Percentiles rank a stretch among this genome's conserved stretches.
Conservation (phyloP, 2,113 vertebrate genomes). For the Thinocorus orbignyianus region DNA sequence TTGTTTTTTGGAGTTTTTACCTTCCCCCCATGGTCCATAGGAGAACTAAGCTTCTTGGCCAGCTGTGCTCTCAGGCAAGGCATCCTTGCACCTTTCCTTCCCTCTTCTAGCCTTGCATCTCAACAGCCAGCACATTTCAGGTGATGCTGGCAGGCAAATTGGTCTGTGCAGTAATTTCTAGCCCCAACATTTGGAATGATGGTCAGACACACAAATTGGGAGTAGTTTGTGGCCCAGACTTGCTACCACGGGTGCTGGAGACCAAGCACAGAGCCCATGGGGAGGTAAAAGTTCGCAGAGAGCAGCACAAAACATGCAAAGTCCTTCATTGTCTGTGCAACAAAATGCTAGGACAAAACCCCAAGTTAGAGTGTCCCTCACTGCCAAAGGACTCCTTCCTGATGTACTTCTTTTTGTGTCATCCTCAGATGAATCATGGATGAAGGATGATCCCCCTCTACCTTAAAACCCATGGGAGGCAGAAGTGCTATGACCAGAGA, state of each 20-base stretch:
- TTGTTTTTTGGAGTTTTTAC: neutral
- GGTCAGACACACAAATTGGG: neutral
- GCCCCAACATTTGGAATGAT: neutral
- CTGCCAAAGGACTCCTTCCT: neutral
- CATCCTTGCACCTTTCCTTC: neutral
- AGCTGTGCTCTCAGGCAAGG: neutral
- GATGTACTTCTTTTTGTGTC: neutral
- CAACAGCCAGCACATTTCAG: neutral
- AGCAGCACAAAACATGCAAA: neutral
- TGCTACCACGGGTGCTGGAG: neutral
- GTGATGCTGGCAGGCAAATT: neutral
- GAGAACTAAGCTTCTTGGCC: neutral
- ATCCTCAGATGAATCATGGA: neutral
- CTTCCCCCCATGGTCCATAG: neutral
- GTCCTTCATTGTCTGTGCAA: neutral
- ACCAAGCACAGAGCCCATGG: neutral
- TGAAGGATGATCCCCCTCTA: neutral
- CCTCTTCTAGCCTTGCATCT: neutral
- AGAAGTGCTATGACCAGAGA: neutral
- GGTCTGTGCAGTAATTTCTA: neutral
- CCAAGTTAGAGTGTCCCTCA: neutral
- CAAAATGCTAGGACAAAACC: neutral
- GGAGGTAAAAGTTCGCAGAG: neutral
- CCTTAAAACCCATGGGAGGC: neutral
- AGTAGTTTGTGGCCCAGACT: neutral